Conservation (phyloP, 2,797 vertebrate genomes). For the Lacerta agilis region DNA sequence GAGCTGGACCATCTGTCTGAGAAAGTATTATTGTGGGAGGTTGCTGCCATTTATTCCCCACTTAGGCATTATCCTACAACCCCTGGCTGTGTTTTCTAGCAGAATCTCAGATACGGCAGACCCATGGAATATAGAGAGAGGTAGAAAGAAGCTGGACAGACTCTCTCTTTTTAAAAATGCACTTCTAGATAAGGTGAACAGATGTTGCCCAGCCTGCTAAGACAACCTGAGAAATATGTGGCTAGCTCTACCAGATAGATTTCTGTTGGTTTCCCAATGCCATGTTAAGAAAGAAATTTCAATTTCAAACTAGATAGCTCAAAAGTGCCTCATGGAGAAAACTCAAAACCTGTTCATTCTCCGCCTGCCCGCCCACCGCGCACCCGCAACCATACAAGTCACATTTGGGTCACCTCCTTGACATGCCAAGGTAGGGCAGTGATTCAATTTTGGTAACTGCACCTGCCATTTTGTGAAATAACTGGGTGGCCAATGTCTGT, state of each 20-base stretch:
- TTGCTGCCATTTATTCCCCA: not conserved
- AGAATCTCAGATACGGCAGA: not conserved
- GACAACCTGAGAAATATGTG: not conserved
- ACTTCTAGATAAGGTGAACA: not conserved
- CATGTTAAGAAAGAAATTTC: not conserved
- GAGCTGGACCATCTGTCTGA: fast-evolving
- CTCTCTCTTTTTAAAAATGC: not conserved
- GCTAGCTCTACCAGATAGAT: not conserved
- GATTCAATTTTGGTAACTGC: conserved; percentile 7
- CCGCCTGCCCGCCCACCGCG: no score
- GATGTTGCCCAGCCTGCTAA: not conserved
- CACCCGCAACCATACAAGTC: conserved; percentile 32
- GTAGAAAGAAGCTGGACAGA: not conserved
- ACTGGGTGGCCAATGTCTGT: fast-evolving
- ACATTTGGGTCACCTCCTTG: not conserved
- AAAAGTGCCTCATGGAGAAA: conserved; percentile 29
- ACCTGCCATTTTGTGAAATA: fast-evolving
- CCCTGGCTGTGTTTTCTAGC: not conserved
- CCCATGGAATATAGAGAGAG: not conserved
- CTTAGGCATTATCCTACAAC: not conserved
- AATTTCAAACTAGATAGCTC: not conserved
- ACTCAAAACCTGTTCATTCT: conserved; percentile 35
- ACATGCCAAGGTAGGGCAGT: not conserved
- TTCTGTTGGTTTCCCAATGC: not conserved
- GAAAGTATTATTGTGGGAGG: not conserved